Evolutionary conservation across 2,797 vertebrate species (phyloP).

Genomic region (Pseudocheirus occidentalis): DNA sequence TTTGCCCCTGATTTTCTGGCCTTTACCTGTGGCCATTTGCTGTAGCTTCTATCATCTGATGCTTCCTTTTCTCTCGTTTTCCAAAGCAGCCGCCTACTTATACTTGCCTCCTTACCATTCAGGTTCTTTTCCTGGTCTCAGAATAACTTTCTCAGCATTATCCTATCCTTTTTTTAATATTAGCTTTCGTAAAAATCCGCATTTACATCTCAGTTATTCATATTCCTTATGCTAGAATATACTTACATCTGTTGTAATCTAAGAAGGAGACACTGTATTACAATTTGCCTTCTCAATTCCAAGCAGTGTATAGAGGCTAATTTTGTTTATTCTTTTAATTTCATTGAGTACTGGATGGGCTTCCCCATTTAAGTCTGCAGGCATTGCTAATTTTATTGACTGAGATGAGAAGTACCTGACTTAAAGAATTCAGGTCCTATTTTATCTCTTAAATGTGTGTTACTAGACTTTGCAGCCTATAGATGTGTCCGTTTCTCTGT

Average conservation of each 20-base stretch:
- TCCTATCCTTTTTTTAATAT: background rate
- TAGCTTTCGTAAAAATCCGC: background rate
- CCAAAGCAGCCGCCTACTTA: background rate
- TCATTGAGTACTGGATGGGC: background rate
- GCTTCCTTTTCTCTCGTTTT: background rate
- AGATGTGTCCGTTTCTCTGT: background rate
- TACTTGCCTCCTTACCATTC: background rate
- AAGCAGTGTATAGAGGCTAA: background rate
- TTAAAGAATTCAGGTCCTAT: background rate
- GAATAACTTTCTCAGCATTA: background rate
- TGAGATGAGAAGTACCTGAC: background rate
- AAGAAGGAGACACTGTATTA: background rate
- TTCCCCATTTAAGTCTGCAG: background rate
- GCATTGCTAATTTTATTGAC: slow-evolving; percentile 4
- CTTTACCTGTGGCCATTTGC: background rate
- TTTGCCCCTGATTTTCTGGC: background rate
- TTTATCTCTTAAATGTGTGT: slow-evolving; percentile 1
- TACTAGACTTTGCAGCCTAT: background rate
- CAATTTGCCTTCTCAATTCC: background rate
- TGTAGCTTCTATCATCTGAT: background rate
- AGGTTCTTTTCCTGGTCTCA: background rate
- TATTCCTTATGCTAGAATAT: background rate
- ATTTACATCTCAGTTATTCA: background rate
- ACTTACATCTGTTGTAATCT: background rate
- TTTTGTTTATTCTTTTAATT: background rate